A percentile compares a stretch with the other conserved stretches of the same genome.
phyloP scores from a whole-genome alignment of 2,113 vertebrate species.

The Brachyhypopomus gauderio region DNA sequence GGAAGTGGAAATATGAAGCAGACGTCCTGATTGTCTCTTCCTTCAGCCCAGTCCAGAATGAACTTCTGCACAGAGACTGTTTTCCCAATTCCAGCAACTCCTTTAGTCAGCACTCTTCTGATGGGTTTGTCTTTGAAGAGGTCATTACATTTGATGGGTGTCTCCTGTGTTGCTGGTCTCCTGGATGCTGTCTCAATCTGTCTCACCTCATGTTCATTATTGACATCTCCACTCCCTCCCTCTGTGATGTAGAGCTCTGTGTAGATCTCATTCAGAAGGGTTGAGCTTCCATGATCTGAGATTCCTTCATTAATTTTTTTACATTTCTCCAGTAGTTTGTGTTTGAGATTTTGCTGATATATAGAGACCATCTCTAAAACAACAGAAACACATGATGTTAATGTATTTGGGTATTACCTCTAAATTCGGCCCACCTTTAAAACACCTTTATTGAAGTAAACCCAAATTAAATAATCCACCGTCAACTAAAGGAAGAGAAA shows the following conservation, averaged over 20 bases:
- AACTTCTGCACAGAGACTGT: conserved; percentile 26
- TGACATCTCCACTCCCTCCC: conserved; percentile 35
- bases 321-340: no score
- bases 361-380: no score
- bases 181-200: conserved; percentile 13
- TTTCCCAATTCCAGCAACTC: conserved; percentile 34
- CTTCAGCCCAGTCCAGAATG: conserved; percentile 40
- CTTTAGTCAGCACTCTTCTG: conserved; percentile 30
- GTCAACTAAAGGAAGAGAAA: no score
- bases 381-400: no score
- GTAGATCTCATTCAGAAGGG: conserved; percentile 41
- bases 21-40: conserved; percentile 22
- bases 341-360: no score
- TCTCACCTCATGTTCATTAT: conserved; percentile 48
- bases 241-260: conserved; percentile 57
- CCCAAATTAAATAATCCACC: no score
- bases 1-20: conserved; percentile 42
- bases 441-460: no score
- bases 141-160: conserved; percentile 27
- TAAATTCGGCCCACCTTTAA: no score
- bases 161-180: background rate
- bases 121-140: conserved; percentile 29
- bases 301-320: no score
- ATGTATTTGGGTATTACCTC: no score
- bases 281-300: no score